Evolutionary conservation across 2,888 invertebrate genomes (phyloP), one percentile per base, ranked within the genome.

Genomic region (Scaptomyza reducta): DNA sequence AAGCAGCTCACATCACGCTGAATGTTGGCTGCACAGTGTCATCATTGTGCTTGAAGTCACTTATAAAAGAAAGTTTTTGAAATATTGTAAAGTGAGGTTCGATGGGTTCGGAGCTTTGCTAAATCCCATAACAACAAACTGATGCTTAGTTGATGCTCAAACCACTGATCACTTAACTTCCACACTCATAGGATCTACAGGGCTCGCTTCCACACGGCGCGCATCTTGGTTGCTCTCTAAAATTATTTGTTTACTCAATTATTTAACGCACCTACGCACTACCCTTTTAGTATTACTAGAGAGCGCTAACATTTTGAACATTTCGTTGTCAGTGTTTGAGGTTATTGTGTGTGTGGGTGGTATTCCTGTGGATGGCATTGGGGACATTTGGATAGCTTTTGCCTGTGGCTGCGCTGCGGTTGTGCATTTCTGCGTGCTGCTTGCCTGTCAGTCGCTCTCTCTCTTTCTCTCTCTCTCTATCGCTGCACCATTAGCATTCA

Each of bases 391-490:
- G 40, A 51, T 35, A 53, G 74, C 79, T 72, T 62, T 57, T 80
- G 86, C 60, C 53, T 80, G 83, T 79, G 79, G 79, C 65, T 64
- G 71, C 87, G 44, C 44, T 86, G 80, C 65, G 88, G 87, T 66
- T 88, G 74, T 87, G 77, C 81, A 88, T 74, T 88, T 77, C 85
- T 84, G 88, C 84, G 79, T 75, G 7, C 14, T 10, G 40, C 40
- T 16, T 16, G 78, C 59, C 74, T 68, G 33, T 53, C 22, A n/a
- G 14, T 53, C 57, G 42, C 44, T 53, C 57, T 46, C 44, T 18
- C 18, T 9, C 18, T 1, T 55, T 11, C n/a, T 6, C 50, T 13
- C 22, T 14, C 56, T 3, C 22, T 35, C n/a, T 38, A 4, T n/a
- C 38, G 3, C 45, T 55, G 47, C 41, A 60, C 66, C 87, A 82